Percentiles rank a stretch among this genome's conserved stretches.
These are phyloP conservation scores for Lytechinus variegatus DNA, from an alignment of 35 echinoderm and acorn worm species.

Conservation along the genomic window DNA sequence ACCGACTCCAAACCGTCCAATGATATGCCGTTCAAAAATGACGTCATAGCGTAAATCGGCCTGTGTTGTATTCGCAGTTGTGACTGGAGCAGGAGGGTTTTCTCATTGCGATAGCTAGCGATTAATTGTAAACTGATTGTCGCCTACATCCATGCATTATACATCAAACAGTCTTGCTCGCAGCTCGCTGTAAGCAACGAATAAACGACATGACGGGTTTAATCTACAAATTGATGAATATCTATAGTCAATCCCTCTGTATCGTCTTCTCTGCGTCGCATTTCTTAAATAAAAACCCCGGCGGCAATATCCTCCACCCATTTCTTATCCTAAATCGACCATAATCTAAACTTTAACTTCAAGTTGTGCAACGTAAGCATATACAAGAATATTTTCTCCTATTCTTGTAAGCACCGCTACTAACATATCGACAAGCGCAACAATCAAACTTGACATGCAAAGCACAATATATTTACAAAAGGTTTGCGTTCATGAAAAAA, in stretches of 20 bases:
- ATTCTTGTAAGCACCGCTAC: too few species aligned
- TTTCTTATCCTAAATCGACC: background rate
- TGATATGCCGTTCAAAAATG: too few species aligned
- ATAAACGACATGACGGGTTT: conserved; percentile 26
- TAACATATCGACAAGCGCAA: background rate
- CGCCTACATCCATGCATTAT: background rate
- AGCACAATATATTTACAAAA: background rate
- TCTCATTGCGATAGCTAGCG: background rate
- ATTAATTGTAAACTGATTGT: conserved; percentile 32
- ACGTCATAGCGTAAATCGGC: background rate
- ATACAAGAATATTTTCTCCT: background rate
- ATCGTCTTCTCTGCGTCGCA: background rate
- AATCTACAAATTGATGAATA: conserved; percentile 46
- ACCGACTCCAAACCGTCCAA: too few species aligned
- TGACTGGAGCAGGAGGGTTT: background rate
- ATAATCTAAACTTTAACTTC: background rate
- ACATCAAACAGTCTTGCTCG: background rate
- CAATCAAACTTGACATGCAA: background rate
- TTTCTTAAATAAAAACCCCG: conserved; percentile 12
- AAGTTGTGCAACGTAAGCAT: background rate
- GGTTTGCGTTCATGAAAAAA: background rate
- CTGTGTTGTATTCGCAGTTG: background rate
- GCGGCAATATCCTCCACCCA: background rate
- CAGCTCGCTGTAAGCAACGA: background rate
- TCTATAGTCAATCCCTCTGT: background rate